A percentile compares a stretch with the other conserved stretches of the same genome.
These are phyloP conservation scores for Coronaproctus castanopsis DNA, from an alignment of 2,888 invertebrate genomes.

Conservation along the genomic window DNA sequence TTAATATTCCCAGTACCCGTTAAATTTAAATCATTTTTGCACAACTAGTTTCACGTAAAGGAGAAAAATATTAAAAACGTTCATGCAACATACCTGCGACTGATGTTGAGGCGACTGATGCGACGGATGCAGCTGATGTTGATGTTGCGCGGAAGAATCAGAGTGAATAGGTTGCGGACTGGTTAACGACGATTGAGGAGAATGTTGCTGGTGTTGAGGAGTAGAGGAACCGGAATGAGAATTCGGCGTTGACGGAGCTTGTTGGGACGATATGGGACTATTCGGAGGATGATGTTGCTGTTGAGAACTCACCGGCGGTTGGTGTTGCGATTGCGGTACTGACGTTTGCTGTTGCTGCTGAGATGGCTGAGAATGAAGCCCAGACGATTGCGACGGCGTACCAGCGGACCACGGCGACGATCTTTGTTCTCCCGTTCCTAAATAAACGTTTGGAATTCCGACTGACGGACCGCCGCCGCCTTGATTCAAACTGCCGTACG, in stretches of 20 bases:
- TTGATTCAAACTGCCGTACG: neutral
- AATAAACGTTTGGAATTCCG: too few relatives aligned
- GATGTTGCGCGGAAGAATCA: conserved; percentile 9
- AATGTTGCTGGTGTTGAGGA: conserved; percentile 15
- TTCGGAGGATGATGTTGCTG: conserved; percentile 8
- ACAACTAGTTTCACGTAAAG: too few relatives aligned
- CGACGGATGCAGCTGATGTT: conserved; percentile 9
- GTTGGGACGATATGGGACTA: conserved; percentile 12
- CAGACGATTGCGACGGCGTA: too few relatives aligned
- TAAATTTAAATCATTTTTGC: too few relatives aligned
- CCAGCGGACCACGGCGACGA: conserved; percentile 8
- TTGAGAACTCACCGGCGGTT: conserved; percentile 8
- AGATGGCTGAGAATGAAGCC: conserved; percentile 12
- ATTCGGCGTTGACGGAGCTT: conserved; percentile 15
- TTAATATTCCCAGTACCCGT: too few relatives aligned
- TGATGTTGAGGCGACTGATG: conserved; percentile 13
- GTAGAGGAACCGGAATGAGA: conserved; percentile 16
- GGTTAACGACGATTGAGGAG: conserved; percentile 13
- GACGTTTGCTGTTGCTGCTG: conserved; percentile 9
- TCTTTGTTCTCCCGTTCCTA: neutral
- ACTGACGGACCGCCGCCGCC: neutral
- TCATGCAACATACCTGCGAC: conserved; percentile 8
- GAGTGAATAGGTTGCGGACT: conserved; percentile 9
- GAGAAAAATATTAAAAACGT: too few relatives aligned
- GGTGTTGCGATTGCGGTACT: conserved; percentile 9